Evolutionary conservation across 1,140 invertebrate species (phyloP).

Genomic region (Eufriesea mexicana): DNA sequence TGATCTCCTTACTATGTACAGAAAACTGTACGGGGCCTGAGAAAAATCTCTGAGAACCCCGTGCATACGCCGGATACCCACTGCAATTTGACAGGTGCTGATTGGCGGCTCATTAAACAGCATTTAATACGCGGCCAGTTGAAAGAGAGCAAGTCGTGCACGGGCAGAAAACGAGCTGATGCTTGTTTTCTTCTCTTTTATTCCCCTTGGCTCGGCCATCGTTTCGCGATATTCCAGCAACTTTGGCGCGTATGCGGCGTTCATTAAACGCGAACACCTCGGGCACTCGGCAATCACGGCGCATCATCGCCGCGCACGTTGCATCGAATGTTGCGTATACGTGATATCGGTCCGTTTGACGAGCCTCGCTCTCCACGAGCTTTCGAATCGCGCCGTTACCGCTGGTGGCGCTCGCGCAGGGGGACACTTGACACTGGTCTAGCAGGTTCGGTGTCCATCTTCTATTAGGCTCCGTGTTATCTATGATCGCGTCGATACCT

Average conservation of each 20-base stretch:
- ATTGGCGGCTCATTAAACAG: slow-evolving; percentile 3
- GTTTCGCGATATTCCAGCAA: not conserved
- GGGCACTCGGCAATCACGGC: not conserved
- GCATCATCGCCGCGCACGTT: not conserved
- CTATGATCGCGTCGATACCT: too few species aligned
- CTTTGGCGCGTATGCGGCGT: not conserved
- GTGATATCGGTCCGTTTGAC: too few species aligned
- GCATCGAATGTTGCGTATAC: not conserved
- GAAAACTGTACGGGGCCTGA: not conserved
- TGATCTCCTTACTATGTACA: not conserved
- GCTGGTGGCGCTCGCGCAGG: too few species aligned
- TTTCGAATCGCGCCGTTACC: too few species aligned
- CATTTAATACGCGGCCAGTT: not conserved
- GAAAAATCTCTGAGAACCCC: too few species aligned
- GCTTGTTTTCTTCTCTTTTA: not conserved
- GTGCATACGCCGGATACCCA: too few species aligned
- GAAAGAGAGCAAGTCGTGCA: not conserved
- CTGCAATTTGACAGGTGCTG: slow-evolving; percentile 12
- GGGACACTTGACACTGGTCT: too few species aligned
- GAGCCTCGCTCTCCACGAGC: too few species aligned
- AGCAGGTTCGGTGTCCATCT: too few species aligned
- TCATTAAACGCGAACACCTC: not conserved
- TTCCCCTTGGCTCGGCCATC: not conserved
- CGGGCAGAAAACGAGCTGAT: not conserved
- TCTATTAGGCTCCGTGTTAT: too few species aligned